Conservation (phyloP, 1,140 invertebrate species). For the Listronotus oregonensis region DNA sequence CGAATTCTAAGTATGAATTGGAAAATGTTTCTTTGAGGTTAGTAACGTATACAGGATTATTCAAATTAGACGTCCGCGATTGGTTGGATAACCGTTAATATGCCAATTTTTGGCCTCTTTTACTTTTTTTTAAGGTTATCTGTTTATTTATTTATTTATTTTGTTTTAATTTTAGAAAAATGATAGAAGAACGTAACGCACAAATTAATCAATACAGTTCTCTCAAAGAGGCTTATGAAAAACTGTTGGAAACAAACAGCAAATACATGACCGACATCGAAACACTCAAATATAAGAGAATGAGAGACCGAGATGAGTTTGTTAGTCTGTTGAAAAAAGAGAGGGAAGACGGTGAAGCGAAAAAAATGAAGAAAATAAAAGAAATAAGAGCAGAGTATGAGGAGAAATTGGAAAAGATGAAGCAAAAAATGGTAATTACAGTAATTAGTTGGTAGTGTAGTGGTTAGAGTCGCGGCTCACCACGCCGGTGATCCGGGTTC, state of each 20-base stretch:
- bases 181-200: conserved; percentile 43
- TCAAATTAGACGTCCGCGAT: too few relatives aligned
- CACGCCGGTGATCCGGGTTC: too few relatives aligned
- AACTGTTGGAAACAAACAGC: conserved; percentile 52
- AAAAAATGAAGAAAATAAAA: conserved; percentile 44
- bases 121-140: too few relatives aligned
- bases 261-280: conserved; percentile 50
- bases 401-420: conserved; percentile 70
- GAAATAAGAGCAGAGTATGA: conserved; percentile 67
- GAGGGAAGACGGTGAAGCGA: conserved; percentile 34
- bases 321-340: conserved; percentile 47
- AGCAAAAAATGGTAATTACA: conserved; percentile 65
- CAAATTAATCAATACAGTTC: conserved; percentile 39
- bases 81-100: too few relatives aligned
- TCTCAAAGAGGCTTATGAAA: conserved; percentile 52
- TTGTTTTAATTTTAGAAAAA: conserved; percentile 37
- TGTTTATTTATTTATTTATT: too few relatives aligned
- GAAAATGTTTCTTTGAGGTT: conserved; percentile 44
- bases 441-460: too few relatives aligned
- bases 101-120: too few relatives aligned
- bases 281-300: conserved; percentile 51
- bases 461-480: too few relatives aligned
- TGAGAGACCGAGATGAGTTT: conserved; percentile 50
- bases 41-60: too few relatives aligned
- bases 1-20: conserved; percentile 48